Conservation (phyloP, 2,797 vertebrate genomes). For the Malurus leucopterus region DNA sequence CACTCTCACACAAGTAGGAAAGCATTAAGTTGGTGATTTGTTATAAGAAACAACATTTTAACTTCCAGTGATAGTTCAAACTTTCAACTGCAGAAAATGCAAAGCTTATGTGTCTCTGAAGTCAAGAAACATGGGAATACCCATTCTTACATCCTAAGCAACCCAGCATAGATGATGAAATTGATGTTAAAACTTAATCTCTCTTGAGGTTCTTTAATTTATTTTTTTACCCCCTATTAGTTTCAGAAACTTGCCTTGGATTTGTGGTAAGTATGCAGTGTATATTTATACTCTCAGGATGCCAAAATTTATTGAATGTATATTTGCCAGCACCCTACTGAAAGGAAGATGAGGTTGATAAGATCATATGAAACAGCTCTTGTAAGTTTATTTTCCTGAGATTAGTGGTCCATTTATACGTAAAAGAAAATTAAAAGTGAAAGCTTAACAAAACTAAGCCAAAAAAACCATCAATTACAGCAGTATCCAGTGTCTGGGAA, state of each 20-base stretch:
- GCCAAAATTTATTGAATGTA: background rate
- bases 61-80: background rate
- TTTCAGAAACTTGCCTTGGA: background rate
- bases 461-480: background rate
- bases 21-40: background rate
- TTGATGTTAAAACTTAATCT: background rate
- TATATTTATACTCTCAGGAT: background rate
- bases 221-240: rapidly evolving
- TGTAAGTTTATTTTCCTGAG: background rate
- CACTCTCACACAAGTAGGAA: background rate
- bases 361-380: background rate
- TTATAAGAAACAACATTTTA: background rate
- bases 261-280: background rate
- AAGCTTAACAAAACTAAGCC: background rate
- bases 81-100: background rate
- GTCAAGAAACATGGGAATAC: background rate
- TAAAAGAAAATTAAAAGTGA: background rate
- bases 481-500: background rate
- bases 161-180: background rate
- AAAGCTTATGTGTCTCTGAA: background rate
- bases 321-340: background rate
- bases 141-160: background rate
- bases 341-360: background rate
- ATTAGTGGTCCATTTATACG: background rate
- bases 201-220: background rate